Conservation (phyloP, 2,888 invertebrate genomes). For the Molanna angustata region DNA sequence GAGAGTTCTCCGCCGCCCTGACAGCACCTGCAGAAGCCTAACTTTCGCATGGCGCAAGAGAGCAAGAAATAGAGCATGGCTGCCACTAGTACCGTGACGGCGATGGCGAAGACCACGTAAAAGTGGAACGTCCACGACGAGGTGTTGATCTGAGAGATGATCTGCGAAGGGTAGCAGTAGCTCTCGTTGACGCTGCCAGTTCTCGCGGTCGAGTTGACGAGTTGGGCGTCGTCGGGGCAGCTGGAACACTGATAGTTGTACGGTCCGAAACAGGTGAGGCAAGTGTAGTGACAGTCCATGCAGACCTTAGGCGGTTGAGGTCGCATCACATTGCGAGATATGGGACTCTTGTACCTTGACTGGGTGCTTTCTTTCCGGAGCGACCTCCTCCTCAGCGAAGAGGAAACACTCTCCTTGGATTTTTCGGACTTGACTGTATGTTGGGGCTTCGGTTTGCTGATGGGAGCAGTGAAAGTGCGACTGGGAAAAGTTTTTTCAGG, state of each 20-base stretch:
- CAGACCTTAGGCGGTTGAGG: constrained; percentile 51
- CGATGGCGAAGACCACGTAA: constrained; percentile 45
- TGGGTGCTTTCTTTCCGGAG: no score
- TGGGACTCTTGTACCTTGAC: not conserved
- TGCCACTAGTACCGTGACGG: constrained; percentile 40
- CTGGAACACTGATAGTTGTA: constrained; percentile 65
- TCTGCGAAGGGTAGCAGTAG: constrained; percentile 52
- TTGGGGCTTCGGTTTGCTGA: constrained; percentile 23
- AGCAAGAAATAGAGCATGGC: constrained; percentile 33
- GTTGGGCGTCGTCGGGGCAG: constrained; percentile 64
- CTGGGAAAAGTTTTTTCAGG: constrained; percentile 53
- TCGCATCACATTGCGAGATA: constrained; percentile 36
- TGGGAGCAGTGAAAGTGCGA: constrained; percentile 44
- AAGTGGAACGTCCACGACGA: constrained; percentile 50
- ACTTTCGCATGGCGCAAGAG: constrained; percentile 12
- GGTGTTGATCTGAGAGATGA: constrained; percentile 46
- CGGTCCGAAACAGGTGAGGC: constrained; percentile 66
- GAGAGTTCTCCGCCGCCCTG: not conserved
- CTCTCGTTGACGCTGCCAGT: constrained; percentile 37
- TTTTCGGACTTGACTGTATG: constrained; percentile 34
- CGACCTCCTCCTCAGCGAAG: constrained; percentile 10
- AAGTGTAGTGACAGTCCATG: constrained; percentile 72
- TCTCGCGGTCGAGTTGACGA: constrained; percentile 45
- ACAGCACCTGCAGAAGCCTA: constrained; percentile 14
- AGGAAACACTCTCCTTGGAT: constrained; percentile 29